These are phyloP conservation scores for Andrena hattorfiana DNA, from an alignment of 2,888 invertebrate genomes.

Conservation along the genomic window DNA sequence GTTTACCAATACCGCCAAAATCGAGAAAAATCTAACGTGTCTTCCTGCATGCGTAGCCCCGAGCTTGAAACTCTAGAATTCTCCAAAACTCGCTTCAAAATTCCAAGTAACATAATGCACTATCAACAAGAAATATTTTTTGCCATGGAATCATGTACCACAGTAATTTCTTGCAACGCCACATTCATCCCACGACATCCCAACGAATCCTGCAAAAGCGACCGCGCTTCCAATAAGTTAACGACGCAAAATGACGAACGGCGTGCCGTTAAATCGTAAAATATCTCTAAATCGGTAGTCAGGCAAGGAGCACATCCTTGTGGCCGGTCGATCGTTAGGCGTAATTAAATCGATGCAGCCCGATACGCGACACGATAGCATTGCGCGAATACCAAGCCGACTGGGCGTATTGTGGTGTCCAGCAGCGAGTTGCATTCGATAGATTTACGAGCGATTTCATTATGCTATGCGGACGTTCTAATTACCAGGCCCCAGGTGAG, in stretches of 20 bases:
- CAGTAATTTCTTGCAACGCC: background rate
- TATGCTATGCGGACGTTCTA: conserved; percentile 61
- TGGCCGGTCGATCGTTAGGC: conserved; percentile 64
- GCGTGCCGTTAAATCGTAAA: conserved; percentile 65
- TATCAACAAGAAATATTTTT: no score
- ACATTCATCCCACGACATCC: background rate
- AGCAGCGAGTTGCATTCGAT: conserved; percentile 48
- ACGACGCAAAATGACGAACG: conserved; percentile 55
- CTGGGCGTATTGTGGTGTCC: conserved; percentile 60
- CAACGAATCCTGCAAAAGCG: conserved; percentile 16
- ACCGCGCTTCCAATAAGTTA: conserved; percentile 43
- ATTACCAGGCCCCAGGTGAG: conserved; percentile 52
- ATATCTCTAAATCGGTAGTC: conserved; percentile 58
- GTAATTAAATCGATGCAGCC: conserved; percentile 76
- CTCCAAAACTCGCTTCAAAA: no score
- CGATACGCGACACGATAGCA: conserved; percentile 68
- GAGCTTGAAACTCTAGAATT: no score
- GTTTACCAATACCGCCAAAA: no score
- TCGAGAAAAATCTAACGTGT: no score
- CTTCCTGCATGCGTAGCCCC: no score
- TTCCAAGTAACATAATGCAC: no score
- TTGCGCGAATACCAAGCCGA: conserved; percentile 46
- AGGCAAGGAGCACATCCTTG: conserved; percentile 51
- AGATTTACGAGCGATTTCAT: conserved; percentile 70
- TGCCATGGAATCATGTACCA: background rate